A percentile compares a stretch with the other conserved stretches of the same genome.
Conservation (phyloP, 2,797 vertebrate genomes). For the Poecilia wingei region DNA sequence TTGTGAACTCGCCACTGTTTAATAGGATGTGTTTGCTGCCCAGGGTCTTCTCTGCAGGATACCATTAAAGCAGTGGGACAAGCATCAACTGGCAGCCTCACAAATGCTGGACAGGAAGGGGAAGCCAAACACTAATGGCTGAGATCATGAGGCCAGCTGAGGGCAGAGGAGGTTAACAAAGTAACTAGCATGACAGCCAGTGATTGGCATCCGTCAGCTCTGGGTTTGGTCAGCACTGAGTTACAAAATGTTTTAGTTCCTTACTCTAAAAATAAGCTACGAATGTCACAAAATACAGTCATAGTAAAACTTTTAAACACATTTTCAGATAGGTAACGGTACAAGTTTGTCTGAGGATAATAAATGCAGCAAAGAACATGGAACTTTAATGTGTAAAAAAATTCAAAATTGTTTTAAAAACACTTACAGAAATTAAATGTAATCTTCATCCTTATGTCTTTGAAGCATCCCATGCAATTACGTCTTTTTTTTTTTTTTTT, state of each 20-base stretch:
- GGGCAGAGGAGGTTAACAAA: constrained; percentile 51
- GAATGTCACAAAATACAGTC: background rate
- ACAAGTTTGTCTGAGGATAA: background rate
- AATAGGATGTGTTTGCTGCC: constrained; percentile 76
- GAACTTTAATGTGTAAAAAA: background rate
- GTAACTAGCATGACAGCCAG: constrained; percentile 24
- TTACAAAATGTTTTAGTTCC: background rate
- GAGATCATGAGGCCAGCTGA: constrained; percentile 45
- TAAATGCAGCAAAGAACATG: background rate
- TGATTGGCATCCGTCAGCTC: constrained; percentile 2
- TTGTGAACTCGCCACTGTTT: constrained; percentile 73
- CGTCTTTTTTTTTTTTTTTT: too few relatives aligned
- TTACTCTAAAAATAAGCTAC: background rate
- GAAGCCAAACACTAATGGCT: constrained; percentile 56
- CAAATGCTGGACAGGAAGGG: constrained; percentile 72
- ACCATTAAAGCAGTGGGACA: constrained; percentile 70
- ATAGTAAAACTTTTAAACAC: background rate
- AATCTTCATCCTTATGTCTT: background rate
- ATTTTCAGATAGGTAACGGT: background rate
- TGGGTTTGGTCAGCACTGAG: background rate
- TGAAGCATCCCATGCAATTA: background rate
- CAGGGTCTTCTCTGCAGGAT: constrained; percentile 70
- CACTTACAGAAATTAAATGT: background rate
- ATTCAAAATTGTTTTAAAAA: background rate
- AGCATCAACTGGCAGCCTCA: constrained; percentile 75